A percentile compares a stretch with the other conserved stretches of the same genome.
Evolutionary conservation across 2,888 invertebrate genomes (phyloP).

Genomic region (Platynereis dumerilii): DNA sequence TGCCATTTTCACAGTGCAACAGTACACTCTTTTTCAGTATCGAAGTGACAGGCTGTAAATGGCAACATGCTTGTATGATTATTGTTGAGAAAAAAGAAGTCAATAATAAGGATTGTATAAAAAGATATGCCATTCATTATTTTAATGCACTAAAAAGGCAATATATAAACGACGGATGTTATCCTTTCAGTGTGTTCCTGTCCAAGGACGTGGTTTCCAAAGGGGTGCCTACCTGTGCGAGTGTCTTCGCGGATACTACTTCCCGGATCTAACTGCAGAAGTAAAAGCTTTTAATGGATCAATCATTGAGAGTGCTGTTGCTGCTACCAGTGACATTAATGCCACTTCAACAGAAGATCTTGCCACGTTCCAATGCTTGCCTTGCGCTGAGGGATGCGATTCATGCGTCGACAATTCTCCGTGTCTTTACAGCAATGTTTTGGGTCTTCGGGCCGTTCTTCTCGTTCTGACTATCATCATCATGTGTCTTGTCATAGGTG

Average conservation of each 20-base stretch:
- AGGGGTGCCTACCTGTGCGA: constrained; percentile 52
- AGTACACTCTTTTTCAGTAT: too few relatives aligned
- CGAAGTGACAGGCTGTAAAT: too few relatives aligned
- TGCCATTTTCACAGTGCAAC: too few relatives aligned
- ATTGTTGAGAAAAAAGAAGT: too few relatives aligned
- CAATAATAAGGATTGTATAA: too few relatives aligned
- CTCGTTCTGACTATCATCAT: constrained; percentile 36
- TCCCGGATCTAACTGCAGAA: constrained; percentile 45
- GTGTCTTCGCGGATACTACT: constrained; percentile 54
- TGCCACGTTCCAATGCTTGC: constrained; percentile 42
- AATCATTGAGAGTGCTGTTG: constrained; percentile 8
- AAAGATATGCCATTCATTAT: too few relatives aligned
- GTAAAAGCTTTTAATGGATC: constrained; percentile 44
- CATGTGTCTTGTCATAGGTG: constrained; percentile 32
- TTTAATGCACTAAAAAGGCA: too few relatives aligned
- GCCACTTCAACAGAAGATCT: background rate
- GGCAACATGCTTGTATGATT: too few relatives aligned
- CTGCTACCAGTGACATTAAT: background rate
- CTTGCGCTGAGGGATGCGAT: constrained; percentile 54
- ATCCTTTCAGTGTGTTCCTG: constrained; percentile 46
- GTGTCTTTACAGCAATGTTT: constrained; percentile 45
- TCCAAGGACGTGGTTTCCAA: constrained; percentile 48
- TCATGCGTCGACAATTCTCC: constrained; percentile 52
- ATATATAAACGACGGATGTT: background rate
- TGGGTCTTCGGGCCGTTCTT: constrained; percentile 38